Conservation (phyloP, 2,888 invertebrate genomes). For the Diploptera punctata region DNA sequence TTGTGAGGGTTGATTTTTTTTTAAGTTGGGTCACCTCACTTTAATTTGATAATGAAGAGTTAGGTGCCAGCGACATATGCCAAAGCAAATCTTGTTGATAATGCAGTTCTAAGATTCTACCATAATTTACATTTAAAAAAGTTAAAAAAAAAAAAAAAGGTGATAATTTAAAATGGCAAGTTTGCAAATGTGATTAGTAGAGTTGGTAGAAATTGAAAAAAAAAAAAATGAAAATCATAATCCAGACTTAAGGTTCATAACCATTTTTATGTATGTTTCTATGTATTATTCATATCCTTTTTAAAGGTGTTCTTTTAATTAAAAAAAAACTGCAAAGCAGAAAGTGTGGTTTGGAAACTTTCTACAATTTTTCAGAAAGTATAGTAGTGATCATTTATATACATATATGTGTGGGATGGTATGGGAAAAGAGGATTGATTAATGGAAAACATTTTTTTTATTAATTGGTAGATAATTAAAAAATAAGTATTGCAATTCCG, state of each 20-base stretch:
- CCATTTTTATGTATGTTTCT: slow-evolving; percentile 20
- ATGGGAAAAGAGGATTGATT: not conserved
- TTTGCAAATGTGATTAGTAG: slow-evolving; percentile 22
- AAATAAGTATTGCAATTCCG: not conserved
- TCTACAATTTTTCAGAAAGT: not conserved
- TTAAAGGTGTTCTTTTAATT: slow-evolving; percentile 30
- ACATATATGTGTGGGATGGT: not conserved
- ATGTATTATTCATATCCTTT: slow-evolving; percentile 30
- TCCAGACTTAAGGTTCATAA: not conserved
- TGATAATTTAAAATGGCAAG: not conserved
- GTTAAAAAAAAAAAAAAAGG: not conserved
- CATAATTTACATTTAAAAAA: not conserved
- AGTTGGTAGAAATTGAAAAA: slow-evolving; percentile 17
- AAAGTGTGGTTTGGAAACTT: slow-evolving; percentile 17
- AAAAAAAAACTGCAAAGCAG: slow-evolving; percentile 33
- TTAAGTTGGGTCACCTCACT: not conserved
- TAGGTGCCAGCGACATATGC: not conserved
- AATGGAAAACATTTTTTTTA: not conserved
- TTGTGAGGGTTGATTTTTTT: not conserved
- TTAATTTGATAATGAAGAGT: not conserved
- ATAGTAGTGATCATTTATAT: not conserved
- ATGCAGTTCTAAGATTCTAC: slow-evolving; percentile 4
- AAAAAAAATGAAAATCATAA: too few relatives aligned
- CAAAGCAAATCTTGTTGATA: not conserved
- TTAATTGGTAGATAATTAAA: too few relatives aligned